phyloP scores from a whole-genome alignment of 2,888 invertebrate genomes.

The Ceratothoa steindachneri region DNA sequence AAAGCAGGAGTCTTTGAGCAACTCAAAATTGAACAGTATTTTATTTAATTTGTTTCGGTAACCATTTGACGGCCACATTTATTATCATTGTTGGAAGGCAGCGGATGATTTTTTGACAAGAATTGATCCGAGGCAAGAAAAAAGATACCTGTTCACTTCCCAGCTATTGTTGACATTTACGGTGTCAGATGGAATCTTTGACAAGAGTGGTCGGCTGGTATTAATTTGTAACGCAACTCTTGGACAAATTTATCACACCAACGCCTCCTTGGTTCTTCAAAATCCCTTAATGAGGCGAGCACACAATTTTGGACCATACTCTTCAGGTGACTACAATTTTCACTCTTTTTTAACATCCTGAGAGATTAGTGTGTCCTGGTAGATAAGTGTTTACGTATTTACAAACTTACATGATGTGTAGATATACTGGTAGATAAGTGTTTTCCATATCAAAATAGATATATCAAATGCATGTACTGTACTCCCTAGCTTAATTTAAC shows the following conservation, averaged over 20 bases:
- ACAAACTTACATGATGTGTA: too few relatives aligned
- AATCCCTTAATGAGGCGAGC: constrained; percentile 13
- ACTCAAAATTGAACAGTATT: background rate
- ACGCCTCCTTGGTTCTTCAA: constrained; percentile 6
- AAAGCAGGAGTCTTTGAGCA: background rate
- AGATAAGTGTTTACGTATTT: too few relatives aligned
- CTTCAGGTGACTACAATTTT: too few relatives aligned
- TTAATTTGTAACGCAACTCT: constrained; percentile 21
- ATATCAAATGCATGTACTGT: too few relatives aligned
- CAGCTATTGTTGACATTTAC: constrained; percentile 18
- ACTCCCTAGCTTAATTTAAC: too few relatives aligned
- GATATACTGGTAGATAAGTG: too few relatives aligned
- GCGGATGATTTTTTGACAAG: background rate
- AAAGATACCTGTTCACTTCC: constrained; percentile 12
- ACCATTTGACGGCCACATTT: background rate
- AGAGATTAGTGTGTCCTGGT: too few relatives aligned
- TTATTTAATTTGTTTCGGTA: background rate
- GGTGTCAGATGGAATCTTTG: constrained; percentile 7
- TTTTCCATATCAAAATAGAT: too few relatives aligned
- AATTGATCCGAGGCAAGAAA: constrained; percentile 6
- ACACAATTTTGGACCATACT: background rate
- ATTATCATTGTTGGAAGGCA: background rate
- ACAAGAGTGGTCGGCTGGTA: background rate
- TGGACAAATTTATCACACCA: constrained; percentile 8
- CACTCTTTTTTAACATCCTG: too few relatives aligned